Evolutionary conservation across 2,113 vertebrate genomes (phyloP), one percentile per base, ranked within the genome.

Genomic region (Pseudorasbora parva): DNA sequence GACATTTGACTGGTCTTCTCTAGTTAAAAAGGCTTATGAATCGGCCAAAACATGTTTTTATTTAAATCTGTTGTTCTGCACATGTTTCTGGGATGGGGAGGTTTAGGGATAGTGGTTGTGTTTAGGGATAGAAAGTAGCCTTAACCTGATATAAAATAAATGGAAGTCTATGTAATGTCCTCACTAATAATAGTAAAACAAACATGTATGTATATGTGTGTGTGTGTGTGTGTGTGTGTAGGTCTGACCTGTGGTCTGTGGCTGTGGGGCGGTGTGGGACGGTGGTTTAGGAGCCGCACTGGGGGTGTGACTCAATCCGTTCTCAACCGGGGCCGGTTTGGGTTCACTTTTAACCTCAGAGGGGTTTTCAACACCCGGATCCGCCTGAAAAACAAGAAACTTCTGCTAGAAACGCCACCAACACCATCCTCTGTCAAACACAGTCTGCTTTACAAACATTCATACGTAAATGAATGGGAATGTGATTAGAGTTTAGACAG

Each of bases 311-410:
- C 92, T 96, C 79, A 99, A 92, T 2, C 98, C 98, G 0, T 99
- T 99, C 91, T 99, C 98, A 75, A 97, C 93, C 19, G 96, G 95
- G 33, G 93, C 89, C 0, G 96, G 94, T 89, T 94, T 95, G 14
- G 94, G 91, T n/a, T 99, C 97, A 73, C 69, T 96, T 8, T 95
- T 96, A 0, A 94, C 93, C 87, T 99, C 98, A 0, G 93, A 90
- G 0, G 93, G 91, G 43, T 91, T 87, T 84, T 98, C 97, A 0
- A 87, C 82, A 14, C 95, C 92, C 0, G 94, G 92, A 74, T 99
- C 97, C 23, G 93, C 89, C 97, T 98, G 86, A 86, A 90, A 1
- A 21, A 74, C 43, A 51, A 74, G 23, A 74, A 3, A 15, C n/a
- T 7, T 47, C 37, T 27, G 19, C 59, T n/a, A 25, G 10, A n/a